These are phyloP conservation scores for Phanerotoma sp. DNA, from an alignment of 2,888 invertebrate genomes.

Conservation along the genomic window DNA sequence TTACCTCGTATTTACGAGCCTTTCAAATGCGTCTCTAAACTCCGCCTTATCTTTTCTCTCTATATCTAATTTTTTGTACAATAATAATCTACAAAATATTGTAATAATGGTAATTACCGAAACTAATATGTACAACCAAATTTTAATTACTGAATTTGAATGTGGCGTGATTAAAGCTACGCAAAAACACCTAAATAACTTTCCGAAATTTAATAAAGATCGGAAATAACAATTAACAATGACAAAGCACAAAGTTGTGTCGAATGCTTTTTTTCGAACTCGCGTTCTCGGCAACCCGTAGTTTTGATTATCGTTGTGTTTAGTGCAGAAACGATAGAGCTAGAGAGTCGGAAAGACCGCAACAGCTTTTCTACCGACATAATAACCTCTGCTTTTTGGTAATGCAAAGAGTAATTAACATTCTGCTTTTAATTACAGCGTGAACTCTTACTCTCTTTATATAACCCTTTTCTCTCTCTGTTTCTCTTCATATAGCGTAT, in stretches of 20 bases:
- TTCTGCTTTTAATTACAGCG: conserved; percentile 56
- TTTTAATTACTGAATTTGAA: no score
- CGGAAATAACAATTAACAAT: no score
- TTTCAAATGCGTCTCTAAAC: conserved; percentile 14
- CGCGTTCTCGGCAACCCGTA: no score
- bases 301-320: no score
- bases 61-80: conserved; percentile 30
- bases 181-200: no score
- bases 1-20: conserved; percentile 30
- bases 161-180: no score
- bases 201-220: no score
- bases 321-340: no score
- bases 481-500: conserved; percentile 12
- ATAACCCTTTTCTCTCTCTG: conserved; percentile 9
- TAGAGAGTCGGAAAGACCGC: neutral
- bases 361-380: conserved; percentile 29
- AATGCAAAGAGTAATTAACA: conserved; percentile 57
- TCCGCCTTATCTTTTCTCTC: conserved; percentile 35
- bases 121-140: no score
- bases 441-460: conserved; percentile 32
- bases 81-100: neutral
- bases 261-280: no score
- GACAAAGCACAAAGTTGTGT: no score
- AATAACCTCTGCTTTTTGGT: conserved; percentile 50
- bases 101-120: no score